Conservation (phyloP, 2,113 vertebrate genomes). For the human (Homo sapiens) region GRCh38 chr9:127505501-127506000, state of each 20-base stretch:
- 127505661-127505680: neutral
- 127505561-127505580: neutral
- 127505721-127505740: neutral
- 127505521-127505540: neutral
- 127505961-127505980: neutral
- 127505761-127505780: neutral
- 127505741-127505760: neutral
- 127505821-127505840: neutral
- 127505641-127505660: neutral
- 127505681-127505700: too few relatives aligned
- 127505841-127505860: neutral
- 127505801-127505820: neutral
- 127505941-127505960: neutral
- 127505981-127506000: neutral
- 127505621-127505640: neutral
- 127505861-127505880: neutral
- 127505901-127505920: neutral
- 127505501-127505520: neutral
- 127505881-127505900: neutral
- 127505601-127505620: too few relatives aligned
- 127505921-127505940: neutral
- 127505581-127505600: neutral
- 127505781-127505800: neutral
- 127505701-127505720: fast-evolving
- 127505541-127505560: neutral